Base-by-base conservation (phyloP, 1,140 invertebrate species). In the Nomia melanderi region DNA sequence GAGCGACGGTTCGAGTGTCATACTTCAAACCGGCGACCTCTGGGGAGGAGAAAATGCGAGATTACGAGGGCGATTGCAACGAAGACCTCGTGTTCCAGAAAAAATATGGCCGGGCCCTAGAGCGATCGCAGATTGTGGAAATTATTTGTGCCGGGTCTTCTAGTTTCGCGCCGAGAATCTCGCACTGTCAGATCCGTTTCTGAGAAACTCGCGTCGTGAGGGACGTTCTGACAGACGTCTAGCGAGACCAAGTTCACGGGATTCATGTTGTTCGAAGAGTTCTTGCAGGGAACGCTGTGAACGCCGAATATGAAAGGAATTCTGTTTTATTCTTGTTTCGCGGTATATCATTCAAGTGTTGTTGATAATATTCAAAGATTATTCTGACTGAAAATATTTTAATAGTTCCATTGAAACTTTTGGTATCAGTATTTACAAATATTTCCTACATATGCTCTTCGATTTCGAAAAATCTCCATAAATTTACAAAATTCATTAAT, bases 41-140 rank as follows among this genome's bases (percentile, higher is more conserved):
- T 39, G 25, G 36, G 27, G 31, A 47, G 44, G 47, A 70, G 39
- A 57, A 77, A 75, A 73, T n/a, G 66, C 60, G 17, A 80, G 74
- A 80, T 80, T 54, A 69, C 27, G 41, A 71, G 60, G 60, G 44
- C 50, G 74, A 80, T 80, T 80, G 41, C 60, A 29, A 77, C 59
- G 59, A 36, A 23, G 60, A 65, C 39, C 47, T 83, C 74, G 50
- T 50, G 73, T 81, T 75, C 75, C 78, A 54, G 78, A 73, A 75
- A 81, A 83, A 82, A 72, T 83, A 84, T 65, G 75, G 57, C n/a
- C 74, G 67, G 36, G 67, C 59, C 59, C 64, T 83, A 83, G 74
- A 72, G 78, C 78, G 83, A 85, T 85, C 65, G 33, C 60, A 85
- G 83, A 85, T 85, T 85, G 72, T 81, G 66, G 50, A 84, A 85